Evolutionary conservation across 2,797 vertebrate genomes (phyloP).

Genomic region (Lates japonicus): DNA sequence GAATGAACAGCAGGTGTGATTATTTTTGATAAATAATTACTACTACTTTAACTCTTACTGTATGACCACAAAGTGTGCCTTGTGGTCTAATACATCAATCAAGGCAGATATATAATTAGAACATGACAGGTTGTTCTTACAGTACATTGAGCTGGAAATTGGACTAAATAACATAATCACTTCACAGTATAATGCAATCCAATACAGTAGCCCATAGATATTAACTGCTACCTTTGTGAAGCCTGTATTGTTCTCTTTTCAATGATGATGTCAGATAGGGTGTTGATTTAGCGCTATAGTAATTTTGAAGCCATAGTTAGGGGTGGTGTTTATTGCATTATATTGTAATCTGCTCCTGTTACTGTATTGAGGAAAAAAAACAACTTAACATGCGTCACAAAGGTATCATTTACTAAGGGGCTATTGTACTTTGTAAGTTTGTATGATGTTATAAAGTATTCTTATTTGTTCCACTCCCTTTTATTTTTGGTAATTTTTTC

Average conservation of each 20-base stretch:
- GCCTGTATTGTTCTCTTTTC: slow-evolving; percentile 43
- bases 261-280: slow-evolving; percentile 24
- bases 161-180: slow-evolving; percentile 49
- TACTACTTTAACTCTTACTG: slow-evolving; percentile 5
- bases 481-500: background rate
- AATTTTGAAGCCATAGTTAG: slow-evolving; percentile 17
- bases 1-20: slow-evolving; percentile 42
- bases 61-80: slow-evolving; percentile 33
- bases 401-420: background rate
- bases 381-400: background rate
- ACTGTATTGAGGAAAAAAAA: background rate
- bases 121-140: slow-evolving; percentile 48
- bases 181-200: slow-evolving; percentile 43
- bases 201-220: slow-evolving; percentile 46
- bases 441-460: background rate
- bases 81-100: slow-evolving; percentile 39
- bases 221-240: slow-evolving; percentile 51
- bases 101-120: slow-evolving; percentile 58
- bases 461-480: background rate
- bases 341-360: slow-evolving; percentile 1
- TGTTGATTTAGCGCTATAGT: slow-evolving; percentile 20
- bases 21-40: background rate
- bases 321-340: slow-evolving; percentile 6
- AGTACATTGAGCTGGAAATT: slow-evolving; percentile 26
- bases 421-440: slow-evolving; percentile 6